phyloP scores from a whole-genome alignment of 2,113 vertebrate genomes.

The Calcarius ornatus region DNA sequence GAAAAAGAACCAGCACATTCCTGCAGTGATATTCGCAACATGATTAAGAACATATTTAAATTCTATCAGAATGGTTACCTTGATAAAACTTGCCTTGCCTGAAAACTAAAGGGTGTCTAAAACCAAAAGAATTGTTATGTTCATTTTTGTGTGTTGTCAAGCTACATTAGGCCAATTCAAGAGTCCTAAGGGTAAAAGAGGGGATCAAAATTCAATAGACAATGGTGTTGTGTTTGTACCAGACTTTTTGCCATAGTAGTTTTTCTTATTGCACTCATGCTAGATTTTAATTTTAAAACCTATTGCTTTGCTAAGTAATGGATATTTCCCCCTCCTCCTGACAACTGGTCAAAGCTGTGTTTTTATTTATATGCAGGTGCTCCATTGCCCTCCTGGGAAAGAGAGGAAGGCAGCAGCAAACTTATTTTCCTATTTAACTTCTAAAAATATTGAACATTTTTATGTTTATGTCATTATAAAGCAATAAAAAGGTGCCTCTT shows the following conservation, averaged over 20 bases:
- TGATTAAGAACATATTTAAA: not conserved
- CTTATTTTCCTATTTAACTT: not conserved
- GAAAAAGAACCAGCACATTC: not conserved
- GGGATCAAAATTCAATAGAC: not conserved
- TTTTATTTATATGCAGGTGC: not conserved
- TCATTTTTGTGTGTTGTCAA: rapidly evolving
- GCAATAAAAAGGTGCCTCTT: constrained; percentile 22
- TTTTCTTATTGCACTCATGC: not conserved
- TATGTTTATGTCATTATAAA: constrained; percentile 6
- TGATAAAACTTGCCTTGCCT: not conserved
- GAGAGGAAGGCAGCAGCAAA: not conserved
- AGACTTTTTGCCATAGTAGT: not conserved
- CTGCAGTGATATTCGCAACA: not conserved
- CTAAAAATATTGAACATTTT: constrained; percentile 35
- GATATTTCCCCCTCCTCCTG: not conserved
- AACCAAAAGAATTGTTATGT: not conserved
- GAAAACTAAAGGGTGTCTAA: not conserved
- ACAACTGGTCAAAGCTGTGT: not conserved
- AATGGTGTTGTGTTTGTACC: rapidly evolving
- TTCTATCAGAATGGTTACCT: not conserved
- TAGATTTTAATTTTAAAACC: not conserved
- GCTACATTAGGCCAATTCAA: not conserved
- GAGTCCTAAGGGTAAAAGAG: not conserved
- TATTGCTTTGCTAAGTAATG: not conserved
- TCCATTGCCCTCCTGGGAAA: not conserved